These are phyloP conservation scores for Crioceris asparagi DNA, from an alignment of 2,888 invertebrate genomes.

Conservation along the genomic window DNA sequence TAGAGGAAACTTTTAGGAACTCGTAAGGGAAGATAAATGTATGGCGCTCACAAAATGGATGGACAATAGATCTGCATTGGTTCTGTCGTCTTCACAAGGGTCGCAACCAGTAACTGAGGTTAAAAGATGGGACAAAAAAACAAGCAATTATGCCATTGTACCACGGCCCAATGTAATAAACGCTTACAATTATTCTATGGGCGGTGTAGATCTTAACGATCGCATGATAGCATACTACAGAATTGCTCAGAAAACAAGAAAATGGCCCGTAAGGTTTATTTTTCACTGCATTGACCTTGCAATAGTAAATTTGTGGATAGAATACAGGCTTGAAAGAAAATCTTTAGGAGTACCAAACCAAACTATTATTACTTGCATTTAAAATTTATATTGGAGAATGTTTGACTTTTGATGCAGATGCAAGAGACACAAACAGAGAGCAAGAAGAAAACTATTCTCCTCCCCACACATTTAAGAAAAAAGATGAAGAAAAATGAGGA, in stretches of 20 bases:
- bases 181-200: slow-evolving; percentile 2
- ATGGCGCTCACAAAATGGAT: slow-evolving; percentile 2
- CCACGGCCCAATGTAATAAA: not conserved
- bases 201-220: not conserved
- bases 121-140: slow-evolving; percentile 2
- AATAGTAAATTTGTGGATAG: slow-evolving; percentile 4
- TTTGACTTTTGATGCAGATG: slow-evolving; percentile 1
- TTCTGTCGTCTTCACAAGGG: slow-evolving; percentile 1
- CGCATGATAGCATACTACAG: slow-evolving; percentile 4
- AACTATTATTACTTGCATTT: slow-evolving; percentile 2
- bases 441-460: not conserved
- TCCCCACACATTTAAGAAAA: not conserved
- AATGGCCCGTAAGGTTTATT: slow-evolving; percentile 3
- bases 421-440: not conserved
- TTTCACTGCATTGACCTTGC: slow-evolving; percentile 3
- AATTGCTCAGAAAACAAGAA: slow-evolving; percentile 3
- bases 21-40: not conserved
- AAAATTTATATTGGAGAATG: slow-evolving; percentile 3
- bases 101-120: slow-evolving; percentile 1
- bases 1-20: slow-evolving; percentile 1
- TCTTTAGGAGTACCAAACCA: slow-evolving; percentile 1
- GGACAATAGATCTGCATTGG: slow-evolving; percentile 1
- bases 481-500: not conserved
- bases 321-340: slow-evolving; percentile 2
- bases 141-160: not conserved